Evolutionary conservation across 2,797 vertebrate genomes (phyloP).

Genomic region (Myripristis jacobus): DNA sequence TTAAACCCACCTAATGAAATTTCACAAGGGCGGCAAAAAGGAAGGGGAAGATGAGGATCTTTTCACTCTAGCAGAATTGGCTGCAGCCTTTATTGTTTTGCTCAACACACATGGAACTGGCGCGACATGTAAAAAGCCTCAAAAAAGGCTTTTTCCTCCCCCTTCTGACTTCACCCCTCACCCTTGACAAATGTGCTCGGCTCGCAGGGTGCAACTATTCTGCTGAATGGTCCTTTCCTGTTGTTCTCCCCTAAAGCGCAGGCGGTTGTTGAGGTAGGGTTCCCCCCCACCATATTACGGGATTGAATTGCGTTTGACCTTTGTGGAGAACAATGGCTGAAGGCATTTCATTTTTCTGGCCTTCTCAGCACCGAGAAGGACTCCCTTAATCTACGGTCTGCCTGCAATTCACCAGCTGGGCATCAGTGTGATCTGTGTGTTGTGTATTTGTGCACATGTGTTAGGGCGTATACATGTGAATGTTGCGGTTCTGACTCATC

Average conservation of each 20-base stretch:
- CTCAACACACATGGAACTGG: constrained; percentile 60
- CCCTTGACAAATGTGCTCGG: constrained; percentile 79
- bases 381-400: constrained; percentile 72
- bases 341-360: constrained; percentile 83
- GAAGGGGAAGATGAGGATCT: constrained; percentile 72
- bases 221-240: constrained; percentile 81
- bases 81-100: constrained; percentile 69
- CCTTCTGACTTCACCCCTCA: constrained; percentile 66
- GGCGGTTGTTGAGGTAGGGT: constrained; percentile 70
- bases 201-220: constrained; percentile 75
- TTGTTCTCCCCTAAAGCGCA: constrained; percentile 77
- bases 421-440: constrained; percentile 59
- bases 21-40: constrained; percentile 79
- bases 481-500: constrained; percentile 22
- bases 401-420: constrained; percentile 73
- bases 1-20: constrained; percentile 84
- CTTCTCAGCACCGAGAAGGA: constrained; percentile 75
- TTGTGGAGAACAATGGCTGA: constrained; percentile 85
- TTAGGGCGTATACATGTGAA: constrained; percentile 16
- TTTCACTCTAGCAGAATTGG: constrained; percentile 65
- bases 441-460: constrained; percentile 15
- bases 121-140: constrained; percentile 66
- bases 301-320: constrained; percentile 88
- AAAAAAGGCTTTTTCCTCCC: constrained; percentile 51
- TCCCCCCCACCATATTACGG: constrained; percentile 71